These are phyloP conservation scores for Macrosoma leucophasiata DNA, from an alignment of 2,888 invertebrate species.

Conservation along the genomic window DNA sequence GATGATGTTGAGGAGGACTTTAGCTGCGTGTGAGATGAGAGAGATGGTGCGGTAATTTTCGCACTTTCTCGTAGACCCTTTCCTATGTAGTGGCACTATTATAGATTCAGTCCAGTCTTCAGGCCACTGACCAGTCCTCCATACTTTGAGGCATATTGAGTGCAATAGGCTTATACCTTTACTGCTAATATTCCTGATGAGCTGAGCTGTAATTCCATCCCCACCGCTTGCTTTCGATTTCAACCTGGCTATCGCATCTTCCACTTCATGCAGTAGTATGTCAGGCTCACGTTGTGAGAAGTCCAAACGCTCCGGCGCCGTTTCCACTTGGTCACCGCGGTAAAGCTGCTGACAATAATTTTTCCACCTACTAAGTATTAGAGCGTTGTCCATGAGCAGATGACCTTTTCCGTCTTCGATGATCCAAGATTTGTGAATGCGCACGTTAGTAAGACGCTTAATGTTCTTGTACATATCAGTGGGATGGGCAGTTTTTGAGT, in stretches of 20 bases:
- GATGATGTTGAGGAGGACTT: too few relatives aligned
- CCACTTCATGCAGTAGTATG: conserved; percentile 1
- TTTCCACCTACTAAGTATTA: neutral
- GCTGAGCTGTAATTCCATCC: neutral
- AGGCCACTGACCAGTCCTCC: too few relatives aligned
- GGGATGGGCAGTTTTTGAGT: neutral
- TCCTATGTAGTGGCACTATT: too few relatives aligned
- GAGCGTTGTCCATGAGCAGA: neutral
- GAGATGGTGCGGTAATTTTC: too few relatives aligned
- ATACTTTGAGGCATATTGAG: too few relatives aligned
- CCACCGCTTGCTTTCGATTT: conserved; percentile 1
- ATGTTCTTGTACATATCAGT: neutral
- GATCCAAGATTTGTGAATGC: neutral
- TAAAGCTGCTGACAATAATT: neutral
- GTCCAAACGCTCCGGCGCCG: neutral
- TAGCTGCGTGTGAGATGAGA: too few relatives aligned
- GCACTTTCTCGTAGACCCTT: too few relatives aligned
- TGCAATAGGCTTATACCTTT: too few relatives aligned
- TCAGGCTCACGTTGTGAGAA: neutral
- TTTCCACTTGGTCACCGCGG: neutral
- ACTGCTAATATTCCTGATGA: neutral
- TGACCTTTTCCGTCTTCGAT: neutral
- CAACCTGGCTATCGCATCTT: neutral
- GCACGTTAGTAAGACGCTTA: neutral
- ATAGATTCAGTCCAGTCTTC: too few relatives aligned